Conservation (phyloP, 2,113 vertebrate species). For the Platysternon megacephalum region DNA sequence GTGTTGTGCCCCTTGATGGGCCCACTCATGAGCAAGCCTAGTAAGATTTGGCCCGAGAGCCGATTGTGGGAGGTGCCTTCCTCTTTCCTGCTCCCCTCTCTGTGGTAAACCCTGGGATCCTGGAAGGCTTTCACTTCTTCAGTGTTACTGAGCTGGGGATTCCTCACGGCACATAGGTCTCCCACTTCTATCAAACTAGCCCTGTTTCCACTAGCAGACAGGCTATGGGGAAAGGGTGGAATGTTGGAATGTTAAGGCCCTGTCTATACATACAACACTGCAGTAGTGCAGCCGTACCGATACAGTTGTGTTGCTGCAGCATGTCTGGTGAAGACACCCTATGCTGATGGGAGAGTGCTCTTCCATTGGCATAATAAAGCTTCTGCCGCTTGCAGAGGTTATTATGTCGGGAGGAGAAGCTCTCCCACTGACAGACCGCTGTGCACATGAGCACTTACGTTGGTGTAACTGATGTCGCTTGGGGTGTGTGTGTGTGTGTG, state of each 20-base stretch:
- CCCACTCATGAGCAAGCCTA: not conserved
- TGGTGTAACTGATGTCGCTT: not conserved
- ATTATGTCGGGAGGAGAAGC: not conserved
- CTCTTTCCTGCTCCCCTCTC: rapidly evolving
- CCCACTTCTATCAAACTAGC: not conserved
- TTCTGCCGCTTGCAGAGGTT: too few relatives aligned
- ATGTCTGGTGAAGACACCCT: not conserved
- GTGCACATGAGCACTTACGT: not conserved
- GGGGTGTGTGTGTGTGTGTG: too few relatives aligned
- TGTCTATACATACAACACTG: too few relatives aligned
- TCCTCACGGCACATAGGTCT: rapidly evolving
- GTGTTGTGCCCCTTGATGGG: not conserved
- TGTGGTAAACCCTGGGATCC: not conserved
- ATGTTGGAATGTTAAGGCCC: not conserved
- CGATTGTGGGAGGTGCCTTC: rapidly evolving
- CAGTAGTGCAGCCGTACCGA: not conserved
- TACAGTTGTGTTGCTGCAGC: not conserved
- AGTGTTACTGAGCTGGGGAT: not conserved
- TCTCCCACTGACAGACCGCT: not conserved
- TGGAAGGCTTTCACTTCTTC: not conserved
- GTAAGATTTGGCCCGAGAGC: not conserved
- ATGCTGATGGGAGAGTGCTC: not conserved
- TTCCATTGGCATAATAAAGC: not conserved
- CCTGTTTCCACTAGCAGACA: not conserved
- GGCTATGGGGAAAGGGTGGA: not conserved